Evolutionary conservation across 2,888 invertebrate species (phyloP), one percentile per base, ranked within the genome.

Genomic region (Octonoba sinensis): DNA sequence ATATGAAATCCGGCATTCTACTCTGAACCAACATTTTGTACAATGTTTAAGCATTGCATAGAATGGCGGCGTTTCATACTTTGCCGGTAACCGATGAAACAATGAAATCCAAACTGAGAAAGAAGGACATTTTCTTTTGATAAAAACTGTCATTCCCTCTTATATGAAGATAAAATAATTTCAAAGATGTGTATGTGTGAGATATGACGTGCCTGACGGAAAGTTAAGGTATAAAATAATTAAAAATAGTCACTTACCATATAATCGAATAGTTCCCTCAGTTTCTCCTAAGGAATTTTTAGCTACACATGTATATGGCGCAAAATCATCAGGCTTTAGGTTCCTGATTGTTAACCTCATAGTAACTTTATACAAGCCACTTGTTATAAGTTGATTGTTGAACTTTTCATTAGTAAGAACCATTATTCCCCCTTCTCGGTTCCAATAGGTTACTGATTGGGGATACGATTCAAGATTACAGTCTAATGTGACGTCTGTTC

Each of bases 201-300:
- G n/a, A n/a, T n/a, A n/a, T n/a, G n/a, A n/a, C n/a, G n/a, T n/a
- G n/a, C n/a, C n/a, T 49, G 49, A 49, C 12, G 49, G 12, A 15
- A 49, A 49, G 49, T 15, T 57, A n/a, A 16, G 12, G 18, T 18
- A 16, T 16, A 59, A 2, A 22, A 59, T 59, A 27, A 59, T 8
- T 46, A 36, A 18, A 20, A 11, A n/a, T 1, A 36, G 27, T 54
- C 27, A 72, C 84, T 57, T 65, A 84, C 84, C 96, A 89, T 96
- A 96, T 86, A 96, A 91, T 88, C 95, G 91, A 89, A 96, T 96
- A 86, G 95, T 95, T 86, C 96, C 96, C 90, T 96, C 96, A 13
- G 96, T 96, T 90, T 96, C 96, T 83, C 96, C 96, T 64, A 96
- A 92, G 72, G 95, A 95, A 90, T 96, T 96, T 90, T 96, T 96